Conservation (phyloP, 2,888 invertebrate species). For the Caradrina kadenii region DNA sequence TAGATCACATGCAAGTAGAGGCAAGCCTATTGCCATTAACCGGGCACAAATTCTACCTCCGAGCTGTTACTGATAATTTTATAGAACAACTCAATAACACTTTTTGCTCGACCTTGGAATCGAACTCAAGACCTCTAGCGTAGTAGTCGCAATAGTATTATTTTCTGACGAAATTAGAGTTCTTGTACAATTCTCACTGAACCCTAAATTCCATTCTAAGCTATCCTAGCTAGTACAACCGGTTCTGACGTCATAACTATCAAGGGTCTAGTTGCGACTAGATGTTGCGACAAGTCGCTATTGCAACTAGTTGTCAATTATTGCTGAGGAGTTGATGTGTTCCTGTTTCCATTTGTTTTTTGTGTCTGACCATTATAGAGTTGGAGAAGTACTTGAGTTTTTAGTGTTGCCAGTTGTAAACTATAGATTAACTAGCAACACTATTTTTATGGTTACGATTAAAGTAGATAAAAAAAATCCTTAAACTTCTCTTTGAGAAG, state of each 20-base stretch:
- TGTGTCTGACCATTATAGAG: constrained; percentile 4
- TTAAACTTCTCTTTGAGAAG: no score
- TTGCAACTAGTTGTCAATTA: constrained; percentile 49
- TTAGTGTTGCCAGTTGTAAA: background rate
- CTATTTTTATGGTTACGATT: no score
- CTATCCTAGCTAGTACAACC: constrained; percentile 14
- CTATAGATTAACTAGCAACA: background rate
- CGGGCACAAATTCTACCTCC: no score
- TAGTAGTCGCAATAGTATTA: no score
- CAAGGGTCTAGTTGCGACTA: constrained; percentile 4
- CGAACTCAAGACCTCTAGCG: no score
- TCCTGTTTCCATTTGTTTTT: constrained; percentile 40
- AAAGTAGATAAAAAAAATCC: no score
- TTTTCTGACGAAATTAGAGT: no score
- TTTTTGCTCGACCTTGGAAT: no score
- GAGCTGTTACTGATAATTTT: no score
- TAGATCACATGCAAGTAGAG: no score
- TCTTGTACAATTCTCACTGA: constrained; percentile 7
- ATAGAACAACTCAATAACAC: no score
- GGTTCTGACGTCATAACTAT: constrained; percentile 43
- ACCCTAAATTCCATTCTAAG: constrained; percentile 35
- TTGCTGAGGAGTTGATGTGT: constrained; percentile 39
- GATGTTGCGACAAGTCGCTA: constrained; percentile 29
- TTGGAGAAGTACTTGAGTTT: constrained; percentile 22
- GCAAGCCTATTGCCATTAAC: no score